Evolutionary conservation across 2,888 invertebrate species (phyloP).

Genomic region (Apamea epomidion): DNA sequence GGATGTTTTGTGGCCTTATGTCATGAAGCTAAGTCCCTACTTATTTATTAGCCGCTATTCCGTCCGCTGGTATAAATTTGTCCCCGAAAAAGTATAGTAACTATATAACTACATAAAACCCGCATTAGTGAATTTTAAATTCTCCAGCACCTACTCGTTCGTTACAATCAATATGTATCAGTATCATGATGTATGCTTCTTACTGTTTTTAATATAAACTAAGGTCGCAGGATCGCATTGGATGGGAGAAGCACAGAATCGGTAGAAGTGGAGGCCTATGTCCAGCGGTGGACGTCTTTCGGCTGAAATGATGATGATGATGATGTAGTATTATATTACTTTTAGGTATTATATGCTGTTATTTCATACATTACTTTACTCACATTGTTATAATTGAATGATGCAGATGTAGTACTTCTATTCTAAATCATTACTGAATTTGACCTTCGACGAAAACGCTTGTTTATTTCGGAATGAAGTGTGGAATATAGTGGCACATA

Average conservation of each 20-base stretch:
- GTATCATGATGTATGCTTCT: not conserved
- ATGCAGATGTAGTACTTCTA: too few species aligned
- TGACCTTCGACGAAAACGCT: not conserved
- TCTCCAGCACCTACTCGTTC: not conserved
- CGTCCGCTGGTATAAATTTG: too few species aligned
- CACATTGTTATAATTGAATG: not conserved
- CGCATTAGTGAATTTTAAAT: not conserved
- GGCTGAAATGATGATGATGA: too few species aligned
- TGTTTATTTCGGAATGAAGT: not conserved
- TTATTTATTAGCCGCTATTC: not conserved
- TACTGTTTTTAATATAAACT: too few species aligned
- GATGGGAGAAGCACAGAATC: too few species aligned
- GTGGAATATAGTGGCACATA: too few species aligned
- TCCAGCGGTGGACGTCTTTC: too few species aligned
- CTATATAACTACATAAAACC: not conserved
- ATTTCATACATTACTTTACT: not conserved
- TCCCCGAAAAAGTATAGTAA: too few species aligned
- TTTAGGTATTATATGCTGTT: too few species aligned
- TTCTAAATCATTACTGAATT: not conserved
- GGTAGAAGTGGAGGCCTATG: too few species aligned
- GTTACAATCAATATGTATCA: not conserved
- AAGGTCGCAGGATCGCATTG: too few species aligned
- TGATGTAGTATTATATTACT: too few species aligned
- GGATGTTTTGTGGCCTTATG: not conserved
- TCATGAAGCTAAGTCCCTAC: not conserved